phyloP scores from a whole-genome alignment of 2,888 invertebrate species.

The Oxycera nigricornis region DNA sequence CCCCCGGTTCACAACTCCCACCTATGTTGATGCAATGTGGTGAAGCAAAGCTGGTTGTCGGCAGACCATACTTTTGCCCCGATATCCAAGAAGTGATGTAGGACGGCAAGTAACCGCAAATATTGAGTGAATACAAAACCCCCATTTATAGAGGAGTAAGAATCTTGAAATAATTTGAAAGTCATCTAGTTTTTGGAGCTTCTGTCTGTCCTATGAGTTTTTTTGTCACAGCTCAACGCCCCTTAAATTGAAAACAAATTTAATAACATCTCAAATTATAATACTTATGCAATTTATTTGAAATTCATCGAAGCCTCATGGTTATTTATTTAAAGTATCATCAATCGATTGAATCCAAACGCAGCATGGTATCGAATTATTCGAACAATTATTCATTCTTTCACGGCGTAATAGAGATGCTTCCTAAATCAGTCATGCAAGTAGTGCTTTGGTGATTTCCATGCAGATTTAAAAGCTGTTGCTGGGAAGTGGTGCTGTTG shows the following conservation, averaged over 20 bases:
- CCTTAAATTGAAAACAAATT: no score
- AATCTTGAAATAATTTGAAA: neutral
- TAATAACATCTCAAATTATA: no score
- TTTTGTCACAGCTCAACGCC: no score
- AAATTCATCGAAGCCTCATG: no score
- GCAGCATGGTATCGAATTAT: no score
- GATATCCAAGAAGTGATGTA: neutral
- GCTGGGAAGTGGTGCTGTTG: neutral
- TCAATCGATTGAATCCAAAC: no score
- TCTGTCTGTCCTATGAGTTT: no score
- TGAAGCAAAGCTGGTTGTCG: neutral
- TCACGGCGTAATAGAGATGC: conserved; percentile 11
- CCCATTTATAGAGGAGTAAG: no score
- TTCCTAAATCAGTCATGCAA: neutral
- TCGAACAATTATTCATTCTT: conserved; percentile 9
- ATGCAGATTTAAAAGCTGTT: conserved; percentile 11
- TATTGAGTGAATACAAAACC: no score
- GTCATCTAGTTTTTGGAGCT: no score
- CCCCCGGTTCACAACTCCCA: neutral
- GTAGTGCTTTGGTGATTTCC: neutral
- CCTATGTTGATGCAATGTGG: neutral
- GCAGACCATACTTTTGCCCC: neutral
- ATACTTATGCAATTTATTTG: no score
- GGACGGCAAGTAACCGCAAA: neutral
- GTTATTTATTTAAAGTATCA: no score